Percentiles rank a stretch among this genome's conserved stretches.
These are phyloP conservation scores for Leptopterna dolabrata DNA, from an alignment of 2,888 invertebrate species.

Conservation along the genomic window DNA sequence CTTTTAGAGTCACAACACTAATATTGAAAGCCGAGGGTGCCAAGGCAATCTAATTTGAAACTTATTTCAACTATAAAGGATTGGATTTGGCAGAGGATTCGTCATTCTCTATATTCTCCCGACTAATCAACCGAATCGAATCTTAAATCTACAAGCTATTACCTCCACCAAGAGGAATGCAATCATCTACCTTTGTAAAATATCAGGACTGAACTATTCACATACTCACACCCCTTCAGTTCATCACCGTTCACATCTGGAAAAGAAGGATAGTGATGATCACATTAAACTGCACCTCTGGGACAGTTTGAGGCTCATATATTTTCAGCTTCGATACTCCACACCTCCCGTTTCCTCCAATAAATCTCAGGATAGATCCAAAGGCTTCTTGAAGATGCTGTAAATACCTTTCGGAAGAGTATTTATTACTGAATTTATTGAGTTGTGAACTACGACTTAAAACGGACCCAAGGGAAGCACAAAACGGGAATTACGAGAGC, in stretches of 20 bases:
- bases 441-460: neutral
- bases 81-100: too few relatives aligned
- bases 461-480: neutral
- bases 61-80: too few relatives aligned
- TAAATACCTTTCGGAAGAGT: neutral
- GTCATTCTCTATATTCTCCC: too few relatives aligned
- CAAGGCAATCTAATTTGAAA: too few relatives aligned
- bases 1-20: too few relatives aligned
- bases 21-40: too few relatives aligned
- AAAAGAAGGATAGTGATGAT: neutral
- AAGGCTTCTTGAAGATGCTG: neutral
- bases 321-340: conserved; percentile 1
- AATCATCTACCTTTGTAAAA: too few relatives aligned
- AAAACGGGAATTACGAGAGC: neutral
- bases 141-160: too few relatives aligned
- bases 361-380: neutral
- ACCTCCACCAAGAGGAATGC: too few relatives aligned
- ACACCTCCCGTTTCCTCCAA: neutral
- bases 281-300: neutral
- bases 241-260: neutral
- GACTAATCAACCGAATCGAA: too few relatives aligned
- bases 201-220: too few relatives aligned
- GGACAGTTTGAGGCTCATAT: neutral
- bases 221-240: too few relatives aligned
- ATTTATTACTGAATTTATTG: conserved; percentile 13